Conservation (phyloP, 2,113 vertebrate species). For the Crotalus horridus region DNA sequence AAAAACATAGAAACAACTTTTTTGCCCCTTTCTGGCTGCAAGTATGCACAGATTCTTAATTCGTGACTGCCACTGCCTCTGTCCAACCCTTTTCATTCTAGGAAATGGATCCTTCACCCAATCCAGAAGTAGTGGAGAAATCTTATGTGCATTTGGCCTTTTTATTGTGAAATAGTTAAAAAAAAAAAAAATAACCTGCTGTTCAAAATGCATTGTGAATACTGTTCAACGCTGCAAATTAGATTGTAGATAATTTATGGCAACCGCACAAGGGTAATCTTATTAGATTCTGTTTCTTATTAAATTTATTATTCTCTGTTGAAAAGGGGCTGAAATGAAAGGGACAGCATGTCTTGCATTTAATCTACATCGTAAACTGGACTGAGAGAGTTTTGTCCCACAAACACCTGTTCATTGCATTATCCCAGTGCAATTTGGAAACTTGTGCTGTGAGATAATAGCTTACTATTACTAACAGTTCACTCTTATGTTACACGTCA, state of each 20-base stretch:
- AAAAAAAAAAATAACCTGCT: background rate
- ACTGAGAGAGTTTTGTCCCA: background rate
- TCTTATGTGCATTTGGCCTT: background rate
- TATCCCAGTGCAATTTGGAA: background rate
- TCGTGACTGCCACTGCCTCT: background rate
- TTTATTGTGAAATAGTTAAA: background rate
- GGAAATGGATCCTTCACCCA: background rate
- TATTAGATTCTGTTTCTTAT: background rate
- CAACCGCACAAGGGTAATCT: background rate
- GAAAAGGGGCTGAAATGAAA: background rate
- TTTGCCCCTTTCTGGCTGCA: slow-evolving; percentile 17
- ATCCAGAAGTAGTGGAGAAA: background rate
- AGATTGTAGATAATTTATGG: background rate
- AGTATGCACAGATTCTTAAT: background rate
- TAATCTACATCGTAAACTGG: background rate
- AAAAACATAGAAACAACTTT: slow-evolving; percentile 7
- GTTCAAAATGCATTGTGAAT: background rate
- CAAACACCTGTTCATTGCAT: background rate
- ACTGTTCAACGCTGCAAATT: background rate
- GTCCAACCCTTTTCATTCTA: background rate
- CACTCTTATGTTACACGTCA: background rate
- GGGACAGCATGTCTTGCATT: background rate
- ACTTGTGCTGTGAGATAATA: background rate
- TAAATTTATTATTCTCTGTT: background rate
- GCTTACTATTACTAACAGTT: background rate